Percentiles rank a stretch among this genome's conserved stretches.
These are phyloP conservation scores for Drosophila melanogaster DNA, from an alignment of 1,140 invertebrate genomes.

Conservation along the genomic window DNA sequence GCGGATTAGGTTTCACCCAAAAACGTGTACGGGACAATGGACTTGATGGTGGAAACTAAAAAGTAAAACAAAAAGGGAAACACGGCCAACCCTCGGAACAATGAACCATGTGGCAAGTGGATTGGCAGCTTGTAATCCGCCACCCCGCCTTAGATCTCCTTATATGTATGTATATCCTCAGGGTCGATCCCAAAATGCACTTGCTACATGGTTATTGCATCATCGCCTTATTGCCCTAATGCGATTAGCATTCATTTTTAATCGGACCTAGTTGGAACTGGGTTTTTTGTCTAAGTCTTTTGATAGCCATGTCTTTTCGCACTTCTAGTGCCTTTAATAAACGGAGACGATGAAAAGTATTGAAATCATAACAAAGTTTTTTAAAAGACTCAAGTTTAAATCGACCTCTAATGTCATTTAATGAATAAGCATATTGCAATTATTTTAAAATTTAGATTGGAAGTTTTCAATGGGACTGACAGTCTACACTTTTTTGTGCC, in stretches of 20 bases:
- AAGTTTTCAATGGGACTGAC: too few relatives aligned
- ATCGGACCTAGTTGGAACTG: constrained; percentile 12
- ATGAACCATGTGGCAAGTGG: constrained; percentile 69
- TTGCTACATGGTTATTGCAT: constrained; percentile 64
- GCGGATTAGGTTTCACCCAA: constrained; percentile 66
- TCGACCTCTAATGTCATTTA: too few relatives aligned
- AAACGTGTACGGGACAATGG: constrained; percentile 64
- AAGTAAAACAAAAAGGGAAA: background rate
- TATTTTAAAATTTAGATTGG: too few relatives aligned
- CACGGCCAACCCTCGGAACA: constrained; percentile 17
- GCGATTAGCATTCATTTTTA: constrained; percentile 55
- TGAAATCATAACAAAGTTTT: too few relatives aligned
- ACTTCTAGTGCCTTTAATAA: background rate
- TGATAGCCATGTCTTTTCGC: background rate
- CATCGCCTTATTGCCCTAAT: constrained; percentile 44
- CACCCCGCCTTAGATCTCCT: constrained; percentile 5
- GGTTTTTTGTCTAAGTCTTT: constrained; percentile 60
- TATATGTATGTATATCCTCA: background rate
- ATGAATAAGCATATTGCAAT: too few relatives aligned
- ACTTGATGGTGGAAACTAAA: constrained; percentile 13
- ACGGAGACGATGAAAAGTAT: background rate
- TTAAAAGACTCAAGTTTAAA: too few relatives aligned
- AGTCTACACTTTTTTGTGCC: background rate
- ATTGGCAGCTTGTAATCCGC: constrained; percentile 70
- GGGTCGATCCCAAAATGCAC: constrained; percentile 12